Evolutionary conservation across 2,888 invertebrate genomes (phyloP).

Genomic region (Thymelicus acteon): DNA sequence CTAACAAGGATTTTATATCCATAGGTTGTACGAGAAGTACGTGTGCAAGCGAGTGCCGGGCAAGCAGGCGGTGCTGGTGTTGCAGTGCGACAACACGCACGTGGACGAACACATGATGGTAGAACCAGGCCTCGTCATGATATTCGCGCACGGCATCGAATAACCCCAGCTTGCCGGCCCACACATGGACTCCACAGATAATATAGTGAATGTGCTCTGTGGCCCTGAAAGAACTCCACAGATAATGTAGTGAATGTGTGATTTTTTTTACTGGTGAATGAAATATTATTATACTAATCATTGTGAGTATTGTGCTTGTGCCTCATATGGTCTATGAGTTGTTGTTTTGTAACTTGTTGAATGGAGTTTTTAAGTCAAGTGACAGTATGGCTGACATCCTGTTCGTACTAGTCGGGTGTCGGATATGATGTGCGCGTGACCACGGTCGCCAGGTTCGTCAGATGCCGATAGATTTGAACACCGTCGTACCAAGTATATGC

Average conservation of each 20-base stretch:
- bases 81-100: slow-evolving; percentile 97
- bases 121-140: slow-evolving; percentile 98
- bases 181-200: slow-evolving; percentile 32
- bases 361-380: not conserved
- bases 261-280: not conserved
- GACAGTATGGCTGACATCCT: not conserved
- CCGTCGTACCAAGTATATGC: too few species aligned
- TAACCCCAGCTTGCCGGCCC: slow-evolving; percentile 57
- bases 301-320: not conserved
- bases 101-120: slow-evolving; percentile 98
- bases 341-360: not conserved
- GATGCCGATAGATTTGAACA: too few species aligned
- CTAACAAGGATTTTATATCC: not conserved
- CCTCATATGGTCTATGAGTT: not conserved
- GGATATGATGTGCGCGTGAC: too few species aligned
- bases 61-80: slow-evolving; percentile 97
- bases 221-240: slow-evolving; percentile 21
- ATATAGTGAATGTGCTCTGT: slow-evolving; percentile 9
- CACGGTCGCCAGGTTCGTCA: too few species aligned
- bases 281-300: not conserved
- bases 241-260: slow-evolving; percentile 29
- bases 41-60: slow-evolving; percentile 97
- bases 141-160: slow-evolving; percentile 98
- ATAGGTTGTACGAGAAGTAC: slow-evolving; percentile 93
- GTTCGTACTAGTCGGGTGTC: too few species aligned